Base-by-base conservation (phyloP, 1,140 invertebrate species). In the Dufourea novaeangliae region DNA sequence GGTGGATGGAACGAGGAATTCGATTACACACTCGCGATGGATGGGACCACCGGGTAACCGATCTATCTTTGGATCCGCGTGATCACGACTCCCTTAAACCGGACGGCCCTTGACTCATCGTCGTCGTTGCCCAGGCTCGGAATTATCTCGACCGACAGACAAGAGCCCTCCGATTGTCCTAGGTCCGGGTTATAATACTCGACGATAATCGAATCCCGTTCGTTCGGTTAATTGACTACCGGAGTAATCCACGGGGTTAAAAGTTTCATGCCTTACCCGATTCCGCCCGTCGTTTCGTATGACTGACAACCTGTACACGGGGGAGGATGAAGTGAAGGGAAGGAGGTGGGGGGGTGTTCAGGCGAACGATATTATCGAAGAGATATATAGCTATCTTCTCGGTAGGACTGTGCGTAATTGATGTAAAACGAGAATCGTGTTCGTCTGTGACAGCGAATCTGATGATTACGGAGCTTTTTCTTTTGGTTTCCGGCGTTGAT, bases 181-280 rank as follows among this genome's bases (percentile, higher is more conserved):
- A 88, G 88, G 88, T 88, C 86, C 80, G 82, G 86, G 75, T 81
- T 84, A n/a, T n/a, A n/a, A n/a, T 78, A 85, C 67, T 63, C 79
- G 56, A 46, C 61, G 75, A 75, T 85, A 85, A 85, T 85, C 83
- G 79, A 85, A 85, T 85, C 61, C 79, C 17, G 17, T 68, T 71
- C 59, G 54, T n/a, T n/a, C 78, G 34, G 64, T 70, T 85, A 85
- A 85, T 85, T 85, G 79, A 85, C 83, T 85, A 29, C 56, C 50
- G 41, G 71, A 76, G 61, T 85, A 85, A 85, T 85, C n/a, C 79
- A 61, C 83, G 68, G 61, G 79, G n/a, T n/a, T 85, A 34, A 84
- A 85, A 85, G 56, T 85, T 85, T 80, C 78, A 85, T 79, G 82
- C 59, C 68, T 79, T 32, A 32, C 25, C 57, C 78, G 82, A 83